These are phyloP conservation scores for Caranx ignobilis DNA, from an alignment of 2,113 vertebrate genomes.

Conservation along the genomic window DNA sequence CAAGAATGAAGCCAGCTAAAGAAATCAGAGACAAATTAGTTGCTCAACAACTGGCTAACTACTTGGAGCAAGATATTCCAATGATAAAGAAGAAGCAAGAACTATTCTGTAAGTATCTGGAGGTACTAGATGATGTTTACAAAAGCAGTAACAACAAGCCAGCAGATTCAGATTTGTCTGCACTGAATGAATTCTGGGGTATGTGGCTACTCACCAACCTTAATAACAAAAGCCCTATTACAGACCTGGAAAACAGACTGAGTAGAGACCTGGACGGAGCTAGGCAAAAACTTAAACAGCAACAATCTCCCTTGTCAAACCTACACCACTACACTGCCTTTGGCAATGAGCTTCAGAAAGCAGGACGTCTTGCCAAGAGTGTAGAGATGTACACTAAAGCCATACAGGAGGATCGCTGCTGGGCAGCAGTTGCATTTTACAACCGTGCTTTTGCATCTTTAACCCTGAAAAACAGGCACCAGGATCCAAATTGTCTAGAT, in stretches of 20 bases:
- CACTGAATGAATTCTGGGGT: constrained; percentile 78
- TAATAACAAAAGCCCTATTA: constrained; percentile 5
- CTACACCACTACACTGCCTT: constrained; percentile 65
- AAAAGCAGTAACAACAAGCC: constrained; percentile 25
- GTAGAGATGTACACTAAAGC: constrained; percentile 72
- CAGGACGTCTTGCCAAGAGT: constrained; percentile 34
- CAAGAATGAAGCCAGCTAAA: constrained; percentile 43
- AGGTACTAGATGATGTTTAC: constrained; percentile 35
- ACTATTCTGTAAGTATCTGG: constrained; percentile 68
- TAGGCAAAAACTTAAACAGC: constrained; percentile 24
- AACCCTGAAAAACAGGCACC: constrained; percentile 14
- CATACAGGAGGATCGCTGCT: constrained; percentile 47
- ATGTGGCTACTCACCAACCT: constrained; percentile 72
- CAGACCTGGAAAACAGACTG: constrained; percentile 30
- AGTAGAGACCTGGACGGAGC: constrained; percentile 22
- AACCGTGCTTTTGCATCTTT: constrained; percentile 72
- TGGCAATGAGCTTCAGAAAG: constrained; percentile 57
- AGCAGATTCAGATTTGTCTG: constrained; percentile 49
- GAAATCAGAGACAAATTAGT: constrained; percentile 34
- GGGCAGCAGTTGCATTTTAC: constrained; percentile 72
- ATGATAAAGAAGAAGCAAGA: constrained; percentile 52
- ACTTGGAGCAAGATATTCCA: constrained; percentile 47
- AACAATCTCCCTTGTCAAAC: constrained; percentile 62
- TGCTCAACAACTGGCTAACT: constrained; percentile 3
- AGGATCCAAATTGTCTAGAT: constrained; percentile 35